Evolutionary conservation across 2,888 invertebrate genomes (phyloP), one percentile per base, ranked within the genome.

Genomic region (Acleris cristana): DNA sequence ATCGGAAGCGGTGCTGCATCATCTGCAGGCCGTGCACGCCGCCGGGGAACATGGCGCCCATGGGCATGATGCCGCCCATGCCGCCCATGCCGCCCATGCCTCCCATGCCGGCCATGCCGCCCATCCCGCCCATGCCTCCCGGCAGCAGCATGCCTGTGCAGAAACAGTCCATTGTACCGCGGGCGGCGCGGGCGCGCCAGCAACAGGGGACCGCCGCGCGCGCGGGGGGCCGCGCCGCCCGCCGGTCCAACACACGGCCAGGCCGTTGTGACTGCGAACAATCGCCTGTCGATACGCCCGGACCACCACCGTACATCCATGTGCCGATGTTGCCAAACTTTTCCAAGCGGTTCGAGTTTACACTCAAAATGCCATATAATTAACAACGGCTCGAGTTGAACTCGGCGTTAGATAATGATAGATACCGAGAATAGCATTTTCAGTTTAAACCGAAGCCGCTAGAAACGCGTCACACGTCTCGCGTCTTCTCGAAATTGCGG

Each of bases 1-100:
- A 97, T 95, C 97, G 96, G 94, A 95, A 97, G 90, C 97, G 95
- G 76, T 97, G 97, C 91, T 96, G 96, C 96, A 97, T 96, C 94
- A 95, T 94, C 72, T 93, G 94, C 76, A 94, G 90, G 82, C 86
- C 84, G 64, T 82, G 81, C 81, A 85, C 71, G 71, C 85, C 85
- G 74, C 86, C 85, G 71, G 88, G 87, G 83, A 90, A 90, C 93
- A 94, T 92, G 78, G 93, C 93, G 80, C 93, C 81, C 93, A 94
- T 92, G 79, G 82, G 87, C 85, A 94, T 82, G 91, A 94, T 88
- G 65, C 94, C 90, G 80, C 87, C 84, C 89, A 92, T 85, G 71
- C 71, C 66, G 3, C 64, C 51, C 70, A 79, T 76, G 72, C 84
- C 81, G 77, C 88, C 87, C 83, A 79, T 76, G 71, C 82, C 80